Evolutionary conservation across 2,797 vertebrate species (phyloP).

Genomic region (Alcedo atthis): DNA sequence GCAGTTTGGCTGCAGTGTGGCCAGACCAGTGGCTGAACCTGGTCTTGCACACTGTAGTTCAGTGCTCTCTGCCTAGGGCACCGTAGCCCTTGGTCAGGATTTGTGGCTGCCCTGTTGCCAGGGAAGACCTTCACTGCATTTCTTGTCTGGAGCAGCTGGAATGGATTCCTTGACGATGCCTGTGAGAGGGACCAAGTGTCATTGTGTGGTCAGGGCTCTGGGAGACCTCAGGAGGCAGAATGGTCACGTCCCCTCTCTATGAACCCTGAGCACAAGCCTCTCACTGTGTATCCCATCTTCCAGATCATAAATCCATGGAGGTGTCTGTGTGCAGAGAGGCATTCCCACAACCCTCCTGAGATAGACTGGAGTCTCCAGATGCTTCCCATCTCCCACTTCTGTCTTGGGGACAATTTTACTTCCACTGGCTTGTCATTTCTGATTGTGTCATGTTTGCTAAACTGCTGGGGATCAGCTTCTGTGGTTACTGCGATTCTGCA

Average conservation of each 20-base stretch:
- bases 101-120: neutral
- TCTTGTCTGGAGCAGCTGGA: neutral
- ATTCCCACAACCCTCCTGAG: neutral
- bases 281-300: neutral
- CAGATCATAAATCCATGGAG: rapidly evolving
- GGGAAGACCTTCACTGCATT: neutral
- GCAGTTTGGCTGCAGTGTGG: neutral
- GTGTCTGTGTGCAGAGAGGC: neutral
- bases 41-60: neutral
- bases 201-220: neutral
- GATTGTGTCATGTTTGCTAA: neutral
- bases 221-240: neutral
- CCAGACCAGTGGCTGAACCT: neutral
- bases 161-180: neutral
- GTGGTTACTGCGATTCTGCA: neutral
- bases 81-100: too few relatives aligned
- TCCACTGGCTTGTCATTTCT: neutral
- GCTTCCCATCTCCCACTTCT: neutral
- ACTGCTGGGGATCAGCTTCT: neutral
- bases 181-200: neutral
- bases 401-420: neutral
- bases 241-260: rapidly evolving
- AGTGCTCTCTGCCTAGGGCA: rapidly evolving
- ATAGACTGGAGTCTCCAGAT: neutral
- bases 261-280: neutral